Conservation (phyloP, 2,888 invertebrate genomes). For the Monochamus alternatus region DNA sequence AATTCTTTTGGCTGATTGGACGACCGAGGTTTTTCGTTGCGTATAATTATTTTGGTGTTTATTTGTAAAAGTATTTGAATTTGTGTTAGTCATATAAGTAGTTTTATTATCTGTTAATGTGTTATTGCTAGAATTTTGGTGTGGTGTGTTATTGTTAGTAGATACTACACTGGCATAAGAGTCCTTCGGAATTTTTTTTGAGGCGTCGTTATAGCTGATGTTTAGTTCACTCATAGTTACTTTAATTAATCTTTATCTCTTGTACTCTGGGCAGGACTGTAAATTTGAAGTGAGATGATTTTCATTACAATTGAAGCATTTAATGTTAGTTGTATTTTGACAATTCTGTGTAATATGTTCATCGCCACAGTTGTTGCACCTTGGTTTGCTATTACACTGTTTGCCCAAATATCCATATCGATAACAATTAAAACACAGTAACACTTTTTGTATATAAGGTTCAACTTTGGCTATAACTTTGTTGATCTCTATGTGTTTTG, state of each 20-base stretch:
- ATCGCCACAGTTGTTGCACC: slow-evolving; percentile 30
- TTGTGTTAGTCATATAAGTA: background rate
- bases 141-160: too few relatives aligned
- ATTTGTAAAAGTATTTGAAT: background rate
- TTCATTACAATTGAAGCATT: slow-evolving; percentile 3
- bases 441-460: background rate
- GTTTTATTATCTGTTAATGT: too few relatives aligned
- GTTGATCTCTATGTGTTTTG: background rate
- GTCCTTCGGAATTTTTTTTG: slow-evolving; percentile 1
- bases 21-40: background rate
- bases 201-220: background rate
- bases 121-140: too few relatives aligned
- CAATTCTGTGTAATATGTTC: slow-evolving; percentile 11
- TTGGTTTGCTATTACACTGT: slow-evolving; percentile 17
- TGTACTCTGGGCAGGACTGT: background rate
- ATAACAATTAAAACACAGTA: slow-evolving; percentile 29
- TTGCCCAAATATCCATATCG: slow-evolving; percentile 22
- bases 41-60: too few relatives aligned
- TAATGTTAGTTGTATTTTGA: background rate
- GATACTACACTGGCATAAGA: background rate
- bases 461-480: background rate
- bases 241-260: background rate
- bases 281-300: background rate
- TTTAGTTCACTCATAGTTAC: background rate
- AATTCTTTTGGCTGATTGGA: background rate